These are phyloP conservation scores for Epirrhoe alternata DNA, from an alignment of 2,888 invertebrate genomes.

Conservation along the genomic window DNA sequence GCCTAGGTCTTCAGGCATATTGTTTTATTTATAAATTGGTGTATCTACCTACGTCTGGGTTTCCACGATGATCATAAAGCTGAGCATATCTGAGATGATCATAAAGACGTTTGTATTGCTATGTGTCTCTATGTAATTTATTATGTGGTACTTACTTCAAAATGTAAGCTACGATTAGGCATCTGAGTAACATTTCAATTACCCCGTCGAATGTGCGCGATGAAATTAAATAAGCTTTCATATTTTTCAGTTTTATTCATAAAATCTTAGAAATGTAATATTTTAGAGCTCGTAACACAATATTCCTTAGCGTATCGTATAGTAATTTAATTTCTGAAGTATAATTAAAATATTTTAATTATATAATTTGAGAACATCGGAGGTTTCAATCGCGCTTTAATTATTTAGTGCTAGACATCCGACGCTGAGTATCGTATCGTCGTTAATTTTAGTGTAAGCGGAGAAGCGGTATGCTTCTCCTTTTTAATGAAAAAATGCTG, in stretches of 20 bases:
- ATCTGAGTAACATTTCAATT: not conserved
- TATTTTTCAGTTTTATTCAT: not conserved
- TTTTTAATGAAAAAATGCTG: slow-evolving; percentile 51
- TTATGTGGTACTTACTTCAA: too few species aligned
- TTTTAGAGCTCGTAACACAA: slow-evolving; percentile 44
- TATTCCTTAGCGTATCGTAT: slow-evolving; percentile 43
- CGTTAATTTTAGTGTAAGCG: slow-evolving; percentile 68
- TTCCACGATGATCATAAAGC: too few species aligned
- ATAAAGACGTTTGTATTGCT: too few species aligned
- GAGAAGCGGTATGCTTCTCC: slow-evolving; percentile 55
- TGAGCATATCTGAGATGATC: too few species aligned
- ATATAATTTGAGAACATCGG: slow-evolving; percentile 68
- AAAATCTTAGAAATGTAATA: slow-evolving; percentile 27
- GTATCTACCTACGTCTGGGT: too few species aligned
- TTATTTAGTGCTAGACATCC: slow-evolving; percentile 68
- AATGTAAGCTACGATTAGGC: too few species aligned
- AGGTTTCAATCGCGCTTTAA: slow-evolving; percentile 71
- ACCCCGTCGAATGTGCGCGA: not conserved
- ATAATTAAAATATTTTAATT: slow-evolving; percentile 73
- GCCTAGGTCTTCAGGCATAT: too few species aligned
- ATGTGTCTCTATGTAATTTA: too few species aligned
- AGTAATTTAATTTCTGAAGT: slow-evolving; percentile 54
- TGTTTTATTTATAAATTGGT: too few species aligned
- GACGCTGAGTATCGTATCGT: slow-evolving; percentile 57
- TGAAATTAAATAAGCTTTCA: not conserved